Evolutionary conservation across 2,113 vertebrate genomes (phyloP).

Genomic region (Rhizomys pruinosus): DNA sequence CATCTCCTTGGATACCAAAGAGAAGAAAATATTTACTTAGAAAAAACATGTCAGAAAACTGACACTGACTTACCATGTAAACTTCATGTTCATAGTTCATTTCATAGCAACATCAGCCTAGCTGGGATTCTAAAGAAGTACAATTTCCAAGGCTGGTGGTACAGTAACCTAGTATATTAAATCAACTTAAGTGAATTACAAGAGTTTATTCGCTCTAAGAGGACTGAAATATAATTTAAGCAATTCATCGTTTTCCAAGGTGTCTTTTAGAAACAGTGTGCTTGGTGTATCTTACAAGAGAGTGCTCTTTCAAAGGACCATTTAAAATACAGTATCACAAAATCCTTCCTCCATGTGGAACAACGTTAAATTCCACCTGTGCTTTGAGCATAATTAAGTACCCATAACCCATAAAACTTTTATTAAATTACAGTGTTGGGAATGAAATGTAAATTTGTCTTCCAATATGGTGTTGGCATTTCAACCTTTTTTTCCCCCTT

Average conservation of each 20-base stretch:
- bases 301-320: constrained; percentile 74
- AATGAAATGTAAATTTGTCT: constrained; percentile 89
- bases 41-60: neutral
- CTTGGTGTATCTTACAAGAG: constrained; percentile 36
- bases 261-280: constrained; percentile 50
- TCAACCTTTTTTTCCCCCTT: constrained; percentile 78
- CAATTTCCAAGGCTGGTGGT: constrained; percentile 65
- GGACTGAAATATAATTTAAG: constrained; percentile 79
- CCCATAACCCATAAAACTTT: constrained; percentile 85
- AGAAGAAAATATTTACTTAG: constrained; percentile 36
- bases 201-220: constrained; percentile 71
- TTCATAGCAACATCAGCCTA: neutral
- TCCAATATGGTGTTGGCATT: constrained; percentile 85
- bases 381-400: constrained; percentile 86
- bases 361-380: constrained; percentile 83
- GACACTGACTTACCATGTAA: constrained; percentile 1
- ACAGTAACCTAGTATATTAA: constrained; percentile 46
- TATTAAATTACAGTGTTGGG: constrained; percentile 87
- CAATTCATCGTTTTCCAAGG: constrained; percentile 71
- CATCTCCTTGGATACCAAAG: neutral
- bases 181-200: constrained; percentile 71
- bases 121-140: constrained; percentile 4
- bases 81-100: neutral
- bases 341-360: constrained; percentile 77
- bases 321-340: constrained; percentile 76